Evolutionary conservation across 2,113 vertebrate species (phyloP).

Genomic region (Antechinus flavipes): DNA sequence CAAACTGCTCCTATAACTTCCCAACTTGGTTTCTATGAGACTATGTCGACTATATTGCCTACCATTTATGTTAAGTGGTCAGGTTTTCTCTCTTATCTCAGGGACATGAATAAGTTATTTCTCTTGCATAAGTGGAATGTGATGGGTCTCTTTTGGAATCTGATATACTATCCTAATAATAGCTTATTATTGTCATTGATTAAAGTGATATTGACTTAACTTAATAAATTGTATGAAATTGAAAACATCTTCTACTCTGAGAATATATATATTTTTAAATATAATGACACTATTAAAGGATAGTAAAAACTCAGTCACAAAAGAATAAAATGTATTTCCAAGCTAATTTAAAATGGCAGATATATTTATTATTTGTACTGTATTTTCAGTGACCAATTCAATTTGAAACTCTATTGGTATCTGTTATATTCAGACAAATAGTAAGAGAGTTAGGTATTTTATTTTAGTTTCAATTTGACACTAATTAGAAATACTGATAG

Average conservation of each 20-base stretch:
- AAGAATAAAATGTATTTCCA: not conserved
- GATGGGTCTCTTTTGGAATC: not conserved
- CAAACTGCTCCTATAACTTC: too few species aligned
- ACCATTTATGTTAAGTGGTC: not conserved
- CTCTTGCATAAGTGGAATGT: not conserved
- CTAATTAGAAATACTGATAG: not conserved
- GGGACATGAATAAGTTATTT: not conserved
- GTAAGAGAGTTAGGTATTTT: slow-evolving; percentile 23
- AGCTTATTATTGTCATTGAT: not conserved
- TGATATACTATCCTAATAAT: slow-evolving; percentile 1
- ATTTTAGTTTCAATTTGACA: not conserved
- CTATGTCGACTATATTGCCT: not conserved
- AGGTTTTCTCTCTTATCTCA: not conserved
- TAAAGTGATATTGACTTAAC: slow-evolving; percentile 28
- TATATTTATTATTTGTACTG: slow-evolving; percentile 16
- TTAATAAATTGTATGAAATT: not conserved
- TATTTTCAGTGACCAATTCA: slow-evolving; percentile 31
- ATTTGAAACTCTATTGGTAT: slow-evolving; percentile 22
- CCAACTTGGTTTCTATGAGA: not conserved
- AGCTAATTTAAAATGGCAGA: slow-evolving; percentile 17
- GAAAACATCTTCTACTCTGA: not conserved
- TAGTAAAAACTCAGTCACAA: not conserved
- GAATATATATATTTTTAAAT: not conserved
- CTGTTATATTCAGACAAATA: slow-evolving; percentile 28
- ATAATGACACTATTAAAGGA: not conserved